These are phyloP conservation scores for Sebastes jordani DNA, from an alignment of 2,797 vertebrate genomes.

Conservation along the genomic window DNA sequence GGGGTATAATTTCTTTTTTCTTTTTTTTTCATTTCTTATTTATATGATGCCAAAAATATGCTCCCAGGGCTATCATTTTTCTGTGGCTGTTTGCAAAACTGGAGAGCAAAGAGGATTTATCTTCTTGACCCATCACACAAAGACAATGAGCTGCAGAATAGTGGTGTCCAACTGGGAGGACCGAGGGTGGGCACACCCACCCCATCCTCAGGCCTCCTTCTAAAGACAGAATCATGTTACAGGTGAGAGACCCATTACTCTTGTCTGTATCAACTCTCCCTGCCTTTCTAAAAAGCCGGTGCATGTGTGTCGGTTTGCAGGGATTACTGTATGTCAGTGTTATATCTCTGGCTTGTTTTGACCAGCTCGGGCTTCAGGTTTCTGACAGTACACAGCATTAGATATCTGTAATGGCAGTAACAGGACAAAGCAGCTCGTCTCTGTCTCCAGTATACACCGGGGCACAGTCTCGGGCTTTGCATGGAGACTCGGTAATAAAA, in stretches of 20 bases:
- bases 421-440: conserved; percentile 46
- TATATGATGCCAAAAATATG: conserved; percentile 72
- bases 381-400: conserved; percentile 48
- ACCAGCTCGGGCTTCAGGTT: conserved; percentile 51
- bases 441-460: conserved; percentile 36
- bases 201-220: conserved; percentile 51
- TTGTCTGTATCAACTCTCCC: conserved; percentile 60
- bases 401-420: conserved; percentile 51
- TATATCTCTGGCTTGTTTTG: conserved; percentile 59
- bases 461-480: conserved; percentile 29
- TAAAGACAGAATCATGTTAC: conserved; percentile 76
- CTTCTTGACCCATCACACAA: conserved; percentile 72
- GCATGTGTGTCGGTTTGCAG: conserved; percentile 66
- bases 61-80: conserved; percentile 77
- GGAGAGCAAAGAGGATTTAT: conserved; percentile 69
- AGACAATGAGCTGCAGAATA: conserved; percentile 74
- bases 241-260: conserved; percentile 63
- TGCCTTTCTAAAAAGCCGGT: conserved; percentile 40
- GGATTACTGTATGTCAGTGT: conserved; percentile 75
- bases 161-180: conserved; percentile 61
- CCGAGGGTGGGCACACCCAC: conserved; percentile 55
- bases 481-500: conserved; percentile 55
- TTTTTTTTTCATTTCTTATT: conserved; percentile 66
- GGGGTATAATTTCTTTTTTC: conserved; percentile 39
- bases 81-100: conserved; percentile 64